Evolutionary conservation across 2,888 invertebrate genomes (phyloP).

Genomic region (Panopea generosa): DNA sequence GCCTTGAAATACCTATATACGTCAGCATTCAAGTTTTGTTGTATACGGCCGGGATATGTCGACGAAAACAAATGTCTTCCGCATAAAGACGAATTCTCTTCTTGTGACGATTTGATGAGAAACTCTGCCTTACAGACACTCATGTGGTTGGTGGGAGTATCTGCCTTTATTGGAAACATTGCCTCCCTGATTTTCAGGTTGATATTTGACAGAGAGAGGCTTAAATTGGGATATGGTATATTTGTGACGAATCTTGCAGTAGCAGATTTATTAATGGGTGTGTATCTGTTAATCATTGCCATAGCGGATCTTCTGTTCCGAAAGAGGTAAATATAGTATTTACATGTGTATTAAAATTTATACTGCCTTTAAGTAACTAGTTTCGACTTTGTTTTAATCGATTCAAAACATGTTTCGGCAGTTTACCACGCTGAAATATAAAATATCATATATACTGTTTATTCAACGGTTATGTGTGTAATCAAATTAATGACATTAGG

Average conservation of each 20-base stretch:
- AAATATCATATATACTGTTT: no score
- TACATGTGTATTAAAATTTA: no score
- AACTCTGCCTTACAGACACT: slow-evolving; percentile 51
- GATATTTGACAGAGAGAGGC: slow-evolving; percentile 10
- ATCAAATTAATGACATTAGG: no score
- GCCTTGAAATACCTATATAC: background rate
- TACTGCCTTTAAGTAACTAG: no score
- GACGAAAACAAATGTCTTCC: slow-evolving; percentile 59
- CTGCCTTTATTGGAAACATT: slow-evolving; percentile 61
- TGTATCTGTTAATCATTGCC: slow-evolving; percentile 58
- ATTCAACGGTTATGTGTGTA: no score
- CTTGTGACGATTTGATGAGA: slow-evolving; percentile 69
- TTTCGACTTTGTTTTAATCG: no score
- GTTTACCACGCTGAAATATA: no score
- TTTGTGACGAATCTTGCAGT: slow-evolving; percentile 48
- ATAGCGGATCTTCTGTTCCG: slow-evolving; percentile 62
- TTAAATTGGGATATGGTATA: slow-evolving; percentile 46
- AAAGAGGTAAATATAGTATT: no score
- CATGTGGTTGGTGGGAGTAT: slow-evolving; percentile 61
- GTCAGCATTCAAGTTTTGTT: slow-evolving; percentile 14
- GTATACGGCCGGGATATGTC: slow-evolving; percentile 16
- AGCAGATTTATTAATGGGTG: slow-evolving; percentile 46
- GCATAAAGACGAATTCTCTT: slow-evolving; percentile 40
- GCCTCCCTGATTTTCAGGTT: slow-evolving; percentile 45
- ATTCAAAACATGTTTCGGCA: no score